Base-by-base conservation (phyloP, 2,888 invertebrate species). In the Phytoseiulus persimilis region DNA sequence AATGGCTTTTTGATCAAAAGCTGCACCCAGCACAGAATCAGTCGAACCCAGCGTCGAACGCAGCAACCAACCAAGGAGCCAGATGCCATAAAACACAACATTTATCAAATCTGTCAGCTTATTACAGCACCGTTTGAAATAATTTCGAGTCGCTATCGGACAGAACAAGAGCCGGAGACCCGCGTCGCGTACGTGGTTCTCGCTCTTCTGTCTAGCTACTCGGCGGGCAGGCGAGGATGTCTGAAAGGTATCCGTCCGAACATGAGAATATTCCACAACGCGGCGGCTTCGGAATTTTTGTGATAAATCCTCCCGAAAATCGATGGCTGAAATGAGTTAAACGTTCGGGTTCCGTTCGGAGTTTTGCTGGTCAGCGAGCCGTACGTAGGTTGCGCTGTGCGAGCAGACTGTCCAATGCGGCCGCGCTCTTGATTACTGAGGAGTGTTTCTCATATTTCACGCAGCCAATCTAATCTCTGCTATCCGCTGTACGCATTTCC, bases 381-480 rank as follows among this genome's bases (percentile, higher is more conserved):
- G 65, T 65, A 65, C 65, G 65, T 65, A 65, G 65, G 65, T 28
- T 65, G 65, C 65, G 65, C 1, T 14, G 65, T 23, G 65, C 65
- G 65, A 23, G 14, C 39, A 39, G 39, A 39, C 39, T 28, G 65
- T 11, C 65, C 14, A 18, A 65, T 65, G 65, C 65, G 23, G 65
- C 65, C 65, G 65, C 65, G 65, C 65, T 65, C 65, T 87, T 87
- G 45, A n/a, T 39, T 87, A 87, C 87, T 39, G 87, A 87, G 87
- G 87, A 87, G 87, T 87, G 87, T 87, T 87, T 87, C 87, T 87
- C 87, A 33, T 87, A 87, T 87, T 87, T 87, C 87, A 87, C 87
- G 2, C 65, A 23, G 18, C 65, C 65, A 65, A 65, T 65, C 28
- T 65, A 65, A 65, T 65, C 65, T 65, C 65, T 14, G 65, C 65